phyloP scores from a whole-genome alignment of 2,113 vertebrate genomes.

The Stomatorhinus ivindoensis region DNA sequence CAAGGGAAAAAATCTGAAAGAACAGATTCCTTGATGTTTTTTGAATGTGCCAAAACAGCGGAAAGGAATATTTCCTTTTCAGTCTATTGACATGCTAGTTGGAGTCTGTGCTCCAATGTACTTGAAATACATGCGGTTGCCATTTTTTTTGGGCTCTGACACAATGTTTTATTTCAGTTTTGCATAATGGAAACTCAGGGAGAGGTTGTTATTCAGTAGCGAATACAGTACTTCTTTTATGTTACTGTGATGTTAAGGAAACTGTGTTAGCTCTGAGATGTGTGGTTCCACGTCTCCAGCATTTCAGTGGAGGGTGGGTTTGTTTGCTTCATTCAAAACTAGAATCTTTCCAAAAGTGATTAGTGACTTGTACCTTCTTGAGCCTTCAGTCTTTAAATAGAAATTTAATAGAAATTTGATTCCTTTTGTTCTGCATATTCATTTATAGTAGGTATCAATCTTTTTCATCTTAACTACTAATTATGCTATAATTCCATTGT shows the following conservation, averaged over 20 bases:
- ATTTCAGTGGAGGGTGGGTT: not conserved
- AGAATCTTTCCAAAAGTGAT: not conserved
- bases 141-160: not conserved
- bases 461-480: not conserved
- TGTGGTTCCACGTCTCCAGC: not conserved
- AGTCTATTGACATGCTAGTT: not conserved
- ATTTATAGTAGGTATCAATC: not conserved
- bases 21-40: not conserved
- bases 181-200: not conserved
- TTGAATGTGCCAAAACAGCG: not conserved
- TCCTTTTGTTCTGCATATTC: not conserved
- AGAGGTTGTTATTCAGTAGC: not conserved
- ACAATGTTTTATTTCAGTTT: slow-evolving; percentile 5
- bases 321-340: not conserved
- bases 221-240: not conserved
- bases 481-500: not conserved
- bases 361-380: not conserved
- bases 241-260: not conserved
- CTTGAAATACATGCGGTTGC: not conserved
- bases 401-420: not conserved
- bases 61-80: not conserved
- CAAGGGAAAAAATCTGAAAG: not conserved
- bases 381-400: not conserved
- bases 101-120: not conserved
- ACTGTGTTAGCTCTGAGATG: not conserved